phyloP scores from a whole-genome alignment of 1,140 invertebrate species.

The Bombus difficillimus region DNA sequence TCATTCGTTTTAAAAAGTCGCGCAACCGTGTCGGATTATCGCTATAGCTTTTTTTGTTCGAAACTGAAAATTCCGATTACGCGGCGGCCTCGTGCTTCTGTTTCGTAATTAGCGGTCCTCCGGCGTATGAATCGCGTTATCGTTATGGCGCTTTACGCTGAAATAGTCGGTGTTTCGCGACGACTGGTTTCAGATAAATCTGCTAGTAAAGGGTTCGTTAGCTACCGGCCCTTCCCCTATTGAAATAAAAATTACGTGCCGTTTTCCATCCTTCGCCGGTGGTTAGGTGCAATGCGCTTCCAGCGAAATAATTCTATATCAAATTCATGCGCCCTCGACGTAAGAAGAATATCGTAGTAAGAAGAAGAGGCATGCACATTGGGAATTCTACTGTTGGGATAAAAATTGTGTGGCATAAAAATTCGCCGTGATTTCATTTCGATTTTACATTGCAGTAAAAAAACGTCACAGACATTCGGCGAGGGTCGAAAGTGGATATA shows the following conservation, averaged over 20 bases:
- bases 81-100: neutral
- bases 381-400: no score
- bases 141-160: neutral
- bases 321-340: neutral
- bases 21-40: neutral
- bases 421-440: no score
- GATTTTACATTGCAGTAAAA: no score
- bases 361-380: neutral
- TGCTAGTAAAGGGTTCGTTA: neutral
- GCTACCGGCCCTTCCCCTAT: neutral
- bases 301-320: neutral
- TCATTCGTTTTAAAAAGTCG: neutral
- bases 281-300: neutral
- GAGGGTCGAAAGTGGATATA: no score
- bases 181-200: slow-evolving; percentile 7
- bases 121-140: neutral
- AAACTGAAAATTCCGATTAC: neutral
- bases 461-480: no score
- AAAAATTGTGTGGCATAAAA: no score
- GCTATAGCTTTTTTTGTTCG: neutral
- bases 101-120: neutral
- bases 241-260: slow-evolving; percentile 1
- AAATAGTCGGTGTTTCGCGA: neutral
- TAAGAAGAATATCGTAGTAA: no score
- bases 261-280: neutral